Evolutionary conservation across 1,140 invertebrate genomes (phyloP), one percentile per base, ranked within the genome.

Genomic region (Drosophila orosa): DNA sequence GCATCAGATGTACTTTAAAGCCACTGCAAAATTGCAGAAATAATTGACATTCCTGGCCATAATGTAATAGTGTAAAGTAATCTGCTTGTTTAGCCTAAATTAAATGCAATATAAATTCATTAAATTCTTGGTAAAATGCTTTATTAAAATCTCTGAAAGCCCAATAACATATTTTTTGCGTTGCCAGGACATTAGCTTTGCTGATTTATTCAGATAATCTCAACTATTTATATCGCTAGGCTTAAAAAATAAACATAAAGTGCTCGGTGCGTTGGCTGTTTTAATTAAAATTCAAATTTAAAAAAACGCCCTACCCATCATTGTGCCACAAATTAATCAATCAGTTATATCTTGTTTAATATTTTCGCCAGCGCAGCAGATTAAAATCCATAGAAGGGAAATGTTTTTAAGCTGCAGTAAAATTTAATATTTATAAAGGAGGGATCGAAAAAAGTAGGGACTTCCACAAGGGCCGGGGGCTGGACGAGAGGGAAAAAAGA

Each of bases 401-500:
- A 48, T 35, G 48, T 68, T 48, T 67, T 59, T 48, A 50, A 77
- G 22, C 54, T 55, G 58, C 55, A 47, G 39, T 35, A 45, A 59
- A 86, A 75, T 86, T 75, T 59, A 82, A 87, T 82, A 75, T 78
- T 78, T 73, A 87, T 87, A 76, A 76, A 75, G 60, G 52, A 48
- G 17, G 35, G 39, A 35, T 54, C 15, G 10, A 39, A 59, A 42
- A 58, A 25, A 52, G 35, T 10, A n/a, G 17, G 19, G 50, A 47
- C 42, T 13, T 4, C 17, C 40, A 17, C 17, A 12, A 22, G 40
- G 40, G 17, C 13, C n/a, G n/a, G 29, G 12, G 25, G 27, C 19
- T 19, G 33, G 12, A 9, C 12, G 25, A 35, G 13, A 47, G 40
- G n/a, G 24, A 52, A 74, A 77, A 82, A 56, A 54, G 47, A 68